These are phyloP conservation scores for Danio tinwini DNA, from an alignment of 2,797 vertebrate genomes.

Conservation along the genomic window DNA sequence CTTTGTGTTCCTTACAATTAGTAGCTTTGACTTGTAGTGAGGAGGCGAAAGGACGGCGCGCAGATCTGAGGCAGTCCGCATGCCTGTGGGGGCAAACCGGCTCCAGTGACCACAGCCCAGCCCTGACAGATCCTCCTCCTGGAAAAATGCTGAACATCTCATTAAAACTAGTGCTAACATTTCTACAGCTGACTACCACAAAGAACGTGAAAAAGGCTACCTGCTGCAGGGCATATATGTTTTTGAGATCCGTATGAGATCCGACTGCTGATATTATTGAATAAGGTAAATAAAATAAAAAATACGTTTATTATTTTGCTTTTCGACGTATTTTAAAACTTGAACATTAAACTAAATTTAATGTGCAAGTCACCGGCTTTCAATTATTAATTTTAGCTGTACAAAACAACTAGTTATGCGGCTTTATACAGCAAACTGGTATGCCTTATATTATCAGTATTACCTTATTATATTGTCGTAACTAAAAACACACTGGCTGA, in stretches of 20 bases:
- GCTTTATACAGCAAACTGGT: too few species aligned
- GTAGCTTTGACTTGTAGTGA: constrained; percentile 81
- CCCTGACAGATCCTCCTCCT: constrained; percentile 75
- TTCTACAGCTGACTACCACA: constrained; percentile 46
- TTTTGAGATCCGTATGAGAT: constrained; percentile 4
- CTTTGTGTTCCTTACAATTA: constrained; percentile 83
- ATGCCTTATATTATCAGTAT: too few species aligned
- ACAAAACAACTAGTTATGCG: too few species aligned
- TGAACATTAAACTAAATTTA: too few species aligned
- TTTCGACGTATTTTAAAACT: too few species aligned
- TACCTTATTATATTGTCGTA: too few species aligned
- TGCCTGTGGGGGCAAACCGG: constrained; percentile 95
- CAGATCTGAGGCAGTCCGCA: constrained; percentile 88
- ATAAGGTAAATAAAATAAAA: neutral
- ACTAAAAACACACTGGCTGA: too few species aligned
- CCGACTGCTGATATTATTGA: neutral
- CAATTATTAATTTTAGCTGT: too few species aligned
- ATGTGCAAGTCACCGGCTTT: too few species aligned
- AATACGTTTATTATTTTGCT: too few species aligned
- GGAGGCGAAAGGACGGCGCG: constrained; percentile 82
- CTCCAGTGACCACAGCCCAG: constrained; percentile 89
- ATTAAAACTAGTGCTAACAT: constrained; percentile 67
- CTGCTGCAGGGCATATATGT: neutral
- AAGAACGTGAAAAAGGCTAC: neutral
- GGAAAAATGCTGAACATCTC: constrained; percentile 69